Percentiles rank a stretch among this genome's conserved stretches.
Evolutionary conservation across 2,113 vertebrate genomes (phyloP).

Genomic region (Lasiurus borealis): DNA sequence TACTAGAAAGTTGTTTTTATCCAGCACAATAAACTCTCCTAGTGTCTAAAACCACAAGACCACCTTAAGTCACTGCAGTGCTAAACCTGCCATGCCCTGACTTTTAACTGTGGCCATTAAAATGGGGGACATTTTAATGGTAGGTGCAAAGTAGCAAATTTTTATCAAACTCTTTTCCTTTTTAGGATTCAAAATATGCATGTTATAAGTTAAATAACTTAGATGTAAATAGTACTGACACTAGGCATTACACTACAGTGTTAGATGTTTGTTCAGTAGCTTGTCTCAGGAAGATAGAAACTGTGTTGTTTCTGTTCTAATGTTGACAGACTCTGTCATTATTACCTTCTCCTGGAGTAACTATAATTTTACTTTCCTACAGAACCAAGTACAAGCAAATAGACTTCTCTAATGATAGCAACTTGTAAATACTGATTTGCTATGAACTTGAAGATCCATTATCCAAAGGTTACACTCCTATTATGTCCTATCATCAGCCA

Average conservation of each 20-base stretch:
- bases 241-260: not conserved
- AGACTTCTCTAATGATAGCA: not conserved
- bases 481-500: not conserved
- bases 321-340: not conserved
- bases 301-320: not conserved
- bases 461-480: not conserved
- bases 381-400: not conserved
- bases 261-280: not conserved
- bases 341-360: not conserved
- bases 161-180: not conserved
- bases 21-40: not conserved
- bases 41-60: not conserved
- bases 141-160: not conserved
- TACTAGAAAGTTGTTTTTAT: constrained; percentile 23
- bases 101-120: not conserved
- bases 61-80: not conserved
- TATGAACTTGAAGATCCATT: not conserved
- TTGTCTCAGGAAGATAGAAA: not conserved
- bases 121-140: not conserved
- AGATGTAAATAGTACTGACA: not conserved
- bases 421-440: not conserved
- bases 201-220: not conserved
- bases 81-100: not conserved
- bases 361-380: not conserved
- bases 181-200: not conserved